Conservation (phyloP, 2,888 invertebrate species). For the Oeneis ivallda region DNA sequence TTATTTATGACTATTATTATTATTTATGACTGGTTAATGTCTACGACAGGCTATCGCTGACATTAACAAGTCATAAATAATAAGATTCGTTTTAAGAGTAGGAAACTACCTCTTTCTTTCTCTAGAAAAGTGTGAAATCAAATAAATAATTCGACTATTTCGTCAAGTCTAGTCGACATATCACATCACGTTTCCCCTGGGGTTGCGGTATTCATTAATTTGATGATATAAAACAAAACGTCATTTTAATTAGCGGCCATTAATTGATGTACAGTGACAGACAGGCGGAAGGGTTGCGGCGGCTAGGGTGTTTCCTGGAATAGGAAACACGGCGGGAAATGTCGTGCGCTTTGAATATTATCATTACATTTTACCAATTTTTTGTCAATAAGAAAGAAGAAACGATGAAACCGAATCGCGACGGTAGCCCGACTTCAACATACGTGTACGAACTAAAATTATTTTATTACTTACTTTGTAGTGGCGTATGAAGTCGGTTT, state of each 20-base stretch:
- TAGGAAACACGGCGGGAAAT: conserved; percentile 5
- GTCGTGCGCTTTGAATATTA: background rate
- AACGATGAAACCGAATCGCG: too few species aligned
- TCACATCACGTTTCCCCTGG: conserved; percentile 14
- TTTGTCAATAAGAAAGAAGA: too few species aligned
- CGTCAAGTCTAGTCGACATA: background rate
- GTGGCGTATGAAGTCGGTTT: too few species aligned
- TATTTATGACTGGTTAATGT: too few species aligned
- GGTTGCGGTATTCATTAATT: conserved; percentile 41
- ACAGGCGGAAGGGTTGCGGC: conserved; percentile 41
- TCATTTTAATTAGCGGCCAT: conserved; percentile 48
- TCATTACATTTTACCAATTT: background rate
- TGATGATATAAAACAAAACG: conserved; percentile 49
- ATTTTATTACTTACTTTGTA: too few species aligned
- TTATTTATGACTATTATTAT: too few species aligned
- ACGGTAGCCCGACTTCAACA: too few species aligned
- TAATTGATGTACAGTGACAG: conserved; percentile 46
- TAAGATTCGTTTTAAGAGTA: too few species aligned
- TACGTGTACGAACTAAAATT: too few species aligned
- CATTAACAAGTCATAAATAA: too few species aligned
- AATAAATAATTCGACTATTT: background rate
- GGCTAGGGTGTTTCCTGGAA: conserved; percentile 20
- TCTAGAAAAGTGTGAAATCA: background rate
- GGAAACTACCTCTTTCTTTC: too few species aligned
- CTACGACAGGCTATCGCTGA: too few species aligned